Conservation (phyloP, 2,113 vertebrate species). For the Gracilinanus agilis region DNA sequence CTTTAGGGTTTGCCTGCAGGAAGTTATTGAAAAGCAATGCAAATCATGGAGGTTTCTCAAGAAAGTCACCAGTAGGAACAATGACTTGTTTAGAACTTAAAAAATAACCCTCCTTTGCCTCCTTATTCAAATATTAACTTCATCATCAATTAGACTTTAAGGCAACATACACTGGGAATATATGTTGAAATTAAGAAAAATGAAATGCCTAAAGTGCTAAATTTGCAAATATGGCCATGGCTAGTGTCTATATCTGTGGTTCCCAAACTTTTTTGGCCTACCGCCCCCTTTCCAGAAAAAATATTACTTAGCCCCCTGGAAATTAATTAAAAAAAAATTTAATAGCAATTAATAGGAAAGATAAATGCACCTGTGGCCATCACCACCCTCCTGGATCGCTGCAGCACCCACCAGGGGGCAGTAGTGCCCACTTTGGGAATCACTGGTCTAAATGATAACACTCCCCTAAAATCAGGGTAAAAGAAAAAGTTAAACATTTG, state of each 20-base stretch:
- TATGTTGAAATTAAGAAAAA: neutral
- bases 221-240: neutral
- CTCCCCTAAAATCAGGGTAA: neutral
- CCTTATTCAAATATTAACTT: conserved; percentile 57
- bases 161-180: neutral
- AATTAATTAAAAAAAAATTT: no score
- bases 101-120: conserved; percentile 51
- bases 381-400: no score
- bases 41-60: conserved; percentile 64
- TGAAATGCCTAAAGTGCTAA: neutral
- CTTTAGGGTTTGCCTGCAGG: conserved; percentile 54
- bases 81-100: conserved; percentile 46
- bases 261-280: no score
- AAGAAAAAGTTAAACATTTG: no score
- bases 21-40: conserved; percentile 59
- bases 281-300: no score
- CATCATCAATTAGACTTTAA: conserved; percentile 51
- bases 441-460: no score
- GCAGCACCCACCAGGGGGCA: no score
- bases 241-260: neutral
- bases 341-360: no score
- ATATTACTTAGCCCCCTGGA: no score
- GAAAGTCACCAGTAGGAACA: conserved; percentile 66
- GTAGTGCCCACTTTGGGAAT: no score
- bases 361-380: no score